Evolutionary conservation across 1,140 invertebrate genomes (phyloP), one percentile per base, ranked within the genome.

Genomic region (Parapsyche elsis): DNA sequence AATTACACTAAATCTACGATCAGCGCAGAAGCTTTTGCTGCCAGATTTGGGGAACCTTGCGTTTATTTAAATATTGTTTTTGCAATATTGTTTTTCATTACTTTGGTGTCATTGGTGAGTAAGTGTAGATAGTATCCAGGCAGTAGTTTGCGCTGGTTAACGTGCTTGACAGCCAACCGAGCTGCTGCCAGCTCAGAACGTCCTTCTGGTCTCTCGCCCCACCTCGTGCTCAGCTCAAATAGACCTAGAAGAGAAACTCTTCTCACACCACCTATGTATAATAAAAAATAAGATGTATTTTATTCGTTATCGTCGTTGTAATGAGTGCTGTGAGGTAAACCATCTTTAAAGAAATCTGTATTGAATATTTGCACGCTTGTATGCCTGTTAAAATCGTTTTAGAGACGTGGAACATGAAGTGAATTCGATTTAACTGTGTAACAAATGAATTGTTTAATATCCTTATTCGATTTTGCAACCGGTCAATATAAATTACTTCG

Each of bases 71-170:
- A 38, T 38, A 38, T 1, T 7, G 7, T 38, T 0, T 4, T 61
- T 16, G 21, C 21, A 16, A 61, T 61, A 23, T 67, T 67, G n/a
- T n/a, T n/a, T n/a, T 26, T 12, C 14, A 87, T 87, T 89, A 96
- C 95, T 93, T 94, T 92, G 0, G 95, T 96, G 84, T 96, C 94
- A 84, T 96, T 96, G 84, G 92, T 92, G 80, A 95, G 88, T 64
- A 96, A 90, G 78, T 92, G 90, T 44, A 96, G 88, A 38, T 88
- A 90, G 84, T 95, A 95, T 23, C 92, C 94, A 0, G 92, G 91
- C 21, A 96, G 88, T 70, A 95, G 84, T 7, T 87, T 86, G 82
- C 91, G 90, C 75, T 91, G 86, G 87, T 95, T 96, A 84, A 96
- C 92, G 76, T 94, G 92, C 71, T 92, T 87, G 21, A 95, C 91